Conservation (phyloP, 2,113 vertebrate genomes). For the Taurulus bubalis region DNA sequence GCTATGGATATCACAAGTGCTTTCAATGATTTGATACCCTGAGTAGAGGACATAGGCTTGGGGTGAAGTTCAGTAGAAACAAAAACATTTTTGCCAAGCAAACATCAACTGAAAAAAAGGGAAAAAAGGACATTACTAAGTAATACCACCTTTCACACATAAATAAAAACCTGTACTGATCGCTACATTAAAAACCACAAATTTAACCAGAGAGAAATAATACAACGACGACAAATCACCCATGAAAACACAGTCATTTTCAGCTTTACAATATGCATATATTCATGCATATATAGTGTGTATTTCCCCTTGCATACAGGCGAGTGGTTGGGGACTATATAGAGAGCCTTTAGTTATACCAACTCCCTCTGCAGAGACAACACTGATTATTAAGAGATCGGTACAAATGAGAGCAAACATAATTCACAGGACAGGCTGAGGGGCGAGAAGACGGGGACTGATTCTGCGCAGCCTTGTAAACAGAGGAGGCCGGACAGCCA, state of each 20-base stretch:
- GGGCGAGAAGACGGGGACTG: constrained; percentile 32
- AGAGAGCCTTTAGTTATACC: constrained; percentile 70
- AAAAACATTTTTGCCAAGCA: constrained; percentile 56
- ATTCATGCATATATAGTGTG: constrained; percentile 82
- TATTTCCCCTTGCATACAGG: constrained; percentile 78
- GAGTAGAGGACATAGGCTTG: constrained; percentile 79
- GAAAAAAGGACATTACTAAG: constrained; percentile 50
- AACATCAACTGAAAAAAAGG: constrained; percentile 51
- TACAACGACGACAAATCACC: constrained; percentile 59
- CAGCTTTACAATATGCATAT: constrained; percentile 84
- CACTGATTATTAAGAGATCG: constrained; percentile 74
- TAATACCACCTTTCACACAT: constrained; percentile 75
- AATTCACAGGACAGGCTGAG: constrained; percentile 64
- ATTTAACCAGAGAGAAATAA: constrained; percentile 78
- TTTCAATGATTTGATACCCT: constrained; percentile 79
- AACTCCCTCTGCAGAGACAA: constrained; percentile 76
- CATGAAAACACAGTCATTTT: constrained; percentile 72
- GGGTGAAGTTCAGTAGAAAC: constrained; percentile 76
- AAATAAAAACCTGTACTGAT: constrained; percentile 78
- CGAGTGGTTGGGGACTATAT: constrained; percentile 70
- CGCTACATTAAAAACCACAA: constrained; percentile 76
- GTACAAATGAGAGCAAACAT: constrained; percentile 71
- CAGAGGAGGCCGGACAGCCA: constrained; percentile 67
- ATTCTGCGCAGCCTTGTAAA: constrained; percentile 77
- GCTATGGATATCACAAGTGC: constrained; percentile 79